Base-by-base conservation (phyloP, 2,797 vertebrate species). In the Microctenopoma stevenorrisi region DNA sequence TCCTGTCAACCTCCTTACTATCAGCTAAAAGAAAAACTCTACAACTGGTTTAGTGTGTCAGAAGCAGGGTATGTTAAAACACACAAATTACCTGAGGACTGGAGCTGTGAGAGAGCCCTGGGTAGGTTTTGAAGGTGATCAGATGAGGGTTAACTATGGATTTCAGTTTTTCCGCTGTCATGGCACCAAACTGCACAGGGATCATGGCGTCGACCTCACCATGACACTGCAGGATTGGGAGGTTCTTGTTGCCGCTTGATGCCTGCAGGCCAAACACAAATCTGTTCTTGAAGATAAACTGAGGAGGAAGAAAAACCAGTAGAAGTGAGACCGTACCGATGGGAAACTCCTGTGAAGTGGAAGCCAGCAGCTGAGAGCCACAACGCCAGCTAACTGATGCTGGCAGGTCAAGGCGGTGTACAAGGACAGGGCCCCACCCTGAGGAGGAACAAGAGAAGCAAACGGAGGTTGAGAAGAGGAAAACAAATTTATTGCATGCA, bases 361-460 rank as follows among this genome's bases (percentile, higher is more conserved):
- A 43, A 99, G 93, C 98, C 98, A 99, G 87, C 97, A 99, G 87
- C 98, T 99, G 91, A 99, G 94, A 0, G 96, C 98, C 82, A 99
- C 95, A 1, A 99, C 95, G 4, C 97, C 98, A 0, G 96, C 98
- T 89, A 99, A 79, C 87, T 97, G 95, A 86, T 98, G 95, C 80
- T 96, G 96, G 88, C 93, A 96, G 73, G 97, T 99, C 72, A 99
- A 95, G 57, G 98, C 97, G 0, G 98, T 99, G 78, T 99, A 99
- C 85, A 99, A 93, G 46, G 98, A 98, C 80, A 99, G 86, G 16
- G 98, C 98, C 6, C 98, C 98, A 13, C 98, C 98, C 98, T 99
- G 87, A 67, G 48, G 56, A 61, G n/a, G 37, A 72, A 57, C 0
- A 33, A n/a, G 51, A 28, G 33, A 58, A 40, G 1, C 8, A 68